Percentiles rank a stretch among this genome's conserved stretches.
phyloP scores from a whole-genome alignment of 1,140 invertebrate genomes.

The Lutraria rhynchaena region DNA sequence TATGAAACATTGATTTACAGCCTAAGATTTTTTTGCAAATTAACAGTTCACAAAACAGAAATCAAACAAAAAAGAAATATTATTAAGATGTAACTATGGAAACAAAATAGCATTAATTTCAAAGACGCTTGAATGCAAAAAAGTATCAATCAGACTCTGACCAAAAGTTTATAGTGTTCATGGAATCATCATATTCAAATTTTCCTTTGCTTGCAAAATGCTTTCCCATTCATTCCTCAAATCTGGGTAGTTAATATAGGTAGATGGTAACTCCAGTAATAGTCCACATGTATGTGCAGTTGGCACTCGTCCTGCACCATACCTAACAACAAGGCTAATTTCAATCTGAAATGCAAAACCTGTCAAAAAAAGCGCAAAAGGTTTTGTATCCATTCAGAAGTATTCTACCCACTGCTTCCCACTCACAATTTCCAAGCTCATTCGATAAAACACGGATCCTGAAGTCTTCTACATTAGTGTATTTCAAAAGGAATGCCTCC shows the following conservation, averaged over 20 bases:
- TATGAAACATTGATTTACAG: too few species aligned
- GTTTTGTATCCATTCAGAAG: background rate
- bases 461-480: conserved; percentile 2
- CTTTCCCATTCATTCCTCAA: conserved; percentile 45
- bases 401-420: conserved; percentile 2
- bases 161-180: too few species aligned
- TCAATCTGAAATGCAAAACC: conserved; percentile 13
- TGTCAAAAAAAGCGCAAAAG: background rate
- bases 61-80: too few species aligned
- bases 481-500: background rate
- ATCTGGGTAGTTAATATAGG: conserved; percentile 39
- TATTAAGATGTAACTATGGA: too few species aligned
- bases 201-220: conserved; percentile 33
- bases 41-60: too few species aligned
- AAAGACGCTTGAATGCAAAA: background rate
- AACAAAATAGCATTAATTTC: too few species aligned
- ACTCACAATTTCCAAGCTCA: background rate
- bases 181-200: conserved; percentile 29
- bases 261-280: conserved; percentile 26
- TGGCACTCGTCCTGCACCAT: conserved; percentile 3
- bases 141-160: too few species aligned
- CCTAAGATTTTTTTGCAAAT: too few species aligned
- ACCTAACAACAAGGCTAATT: conserved; percentile 10
- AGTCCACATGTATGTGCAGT: conserved; percentile 40
- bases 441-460: background rate